Percentiles rank a stretch among this genome's conserved stretches.
These are phyloP conservation scores for Rhizomys pruinosus DNA, from an alignment of 2,113 vertebrate genomes.

Conservation along the genomic window DNA sequence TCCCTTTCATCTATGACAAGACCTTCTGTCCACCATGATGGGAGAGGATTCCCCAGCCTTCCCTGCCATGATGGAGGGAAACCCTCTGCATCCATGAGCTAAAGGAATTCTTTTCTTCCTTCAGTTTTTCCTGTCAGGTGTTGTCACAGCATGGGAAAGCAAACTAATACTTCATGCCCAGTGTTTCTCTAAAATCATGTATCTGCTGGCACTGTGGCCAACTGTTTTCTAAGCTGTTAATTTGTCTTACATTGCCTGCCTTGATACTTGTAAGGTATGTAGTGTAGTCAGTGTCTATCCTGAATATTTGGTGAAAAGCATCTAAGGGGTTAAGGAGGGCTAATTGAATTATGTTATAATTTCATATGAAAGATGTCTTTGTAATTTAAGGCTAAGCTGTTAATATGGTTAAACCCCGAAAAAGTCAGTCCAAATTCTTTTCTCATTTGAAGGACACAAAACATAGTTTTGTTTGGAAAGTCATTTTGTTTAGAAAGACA, in stretches of 20 bases:
- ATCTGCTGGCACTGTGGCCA: background rate
- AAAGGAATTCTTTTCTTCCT: background rate
- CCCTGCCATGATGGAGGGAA: background rate
- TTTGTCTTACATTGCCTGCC: background rate
- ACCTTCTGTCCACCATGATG: background rate
- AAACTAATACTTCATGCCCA: background rate
- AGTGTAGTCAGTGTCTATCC: background rate
- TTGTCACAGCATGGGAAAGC: background rate
- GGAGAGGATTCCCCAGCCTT: background rate
- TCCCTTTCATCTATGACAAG: too few species aligned
- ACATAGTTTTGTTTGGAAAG: too few species aligned
- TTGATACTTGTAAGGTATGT: background rate
- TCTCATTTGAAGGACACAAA: background rate
- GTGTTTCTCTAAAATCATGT: background rate
- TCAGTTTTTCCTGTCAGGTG: background rate
- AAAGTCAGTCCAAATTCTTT: background rate
- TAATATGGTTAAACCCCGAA: conserved; percentile 7
- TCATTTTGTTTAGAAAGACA: background rate
- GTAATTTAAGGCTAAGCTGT: background rate
- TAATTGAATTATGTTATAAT: background rate
- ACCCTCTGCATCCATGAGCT: too few species aligned
- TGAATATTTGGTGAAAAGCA: conserved; percentile 7
- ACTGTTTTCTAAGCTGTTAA: background rate
- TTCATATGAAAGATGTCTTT: conserved; percentile 21
- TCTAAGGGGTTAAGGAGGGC: background rate